Percentiles rank a stretch among this genome's conserved stretches.
phyloP scores from a whole-genome alignment of 2,113 vertebrate species.

The Sprattus sprattus region DNA sequence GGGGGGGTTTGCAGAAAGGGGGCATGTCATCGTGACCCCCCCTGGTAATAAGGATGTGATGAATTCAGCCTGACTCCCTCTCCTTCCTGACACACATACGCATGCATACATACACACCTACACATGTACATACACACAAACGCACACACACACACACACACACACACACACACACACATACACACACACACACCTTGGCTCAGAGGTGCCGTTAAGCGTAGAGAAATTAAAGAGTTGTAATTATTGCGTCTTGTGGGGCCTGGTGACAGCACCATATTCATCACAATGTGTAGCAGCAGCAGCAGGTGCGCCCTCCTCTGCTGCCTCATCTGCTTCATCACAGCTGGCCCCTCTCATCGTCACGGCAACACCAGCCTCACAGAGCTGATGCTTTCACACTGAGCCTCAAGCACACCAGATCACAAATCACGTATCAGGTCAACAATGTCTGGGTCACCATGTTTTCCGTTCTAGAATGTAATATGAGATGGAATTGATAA shows the following conservation, averaged over 20 bases:
- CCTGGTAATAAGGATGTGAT: conserved; percentile 55
- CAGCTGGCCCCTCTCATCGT: background rate
- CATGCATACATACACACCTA: background rate
- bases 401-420: too few species aligned
- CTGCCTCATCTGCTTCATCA: background rate
- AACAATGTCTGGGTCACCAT: too few species aligned
- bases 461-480: too few species aligned
- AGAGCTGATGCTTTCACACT: too few species aligned
- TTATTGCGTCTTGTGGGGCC: conserved; percentile 54
- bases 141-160: background rate
- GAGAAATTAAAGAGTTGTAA: conserved; percentile 55
- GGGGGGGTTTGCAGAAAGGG: background rate
- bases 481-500: too few species aligned
- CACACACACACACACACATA: background rate
- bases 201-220: conserved; percentile 3
- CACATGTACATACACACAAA: background rate
- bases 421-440: too few species aligned
- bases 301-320: conserved; percentile 47
- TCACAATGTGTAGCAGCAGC: conserved; percentile 37
- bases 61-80: conserved; percentile 45
- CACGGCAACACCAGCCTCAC: too few species aligned
- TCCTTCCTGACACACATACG: conserved; percentile 33
- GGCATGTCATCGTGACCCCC: conserved; percentile 43
- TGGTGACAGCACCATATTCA: conserved; percentile 53
- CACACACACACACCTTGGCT: background rate